phyloP scores from a whole-genome alignment of 2,888 invertebrate genomes.

The Strigamia crassipes region DNA sequence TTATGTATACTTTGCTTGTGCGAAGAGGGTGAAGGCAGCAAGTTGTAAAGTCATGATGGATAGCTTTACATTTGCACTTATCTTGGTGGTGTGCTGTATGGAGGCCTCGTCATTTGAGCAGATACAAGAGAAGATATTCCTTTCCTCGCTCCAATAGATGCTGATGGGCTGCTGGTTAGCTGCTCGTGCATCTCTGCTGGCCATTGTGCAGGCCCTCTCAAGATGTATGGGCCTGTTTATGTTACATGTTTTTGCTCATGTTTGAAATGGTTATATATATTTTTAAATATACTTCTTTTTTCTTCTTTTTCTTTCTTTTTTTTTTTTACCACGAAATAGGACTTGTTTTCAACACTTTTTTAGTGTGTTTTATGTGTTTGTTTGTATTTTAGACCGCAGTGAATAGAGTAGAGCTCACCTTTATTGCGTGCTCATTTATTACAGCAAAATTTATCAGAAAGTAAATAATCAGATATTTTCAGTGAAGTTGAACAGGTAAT shows the following conservation, averaged over 20 bases:
- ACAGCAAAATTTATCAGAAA: background rate
- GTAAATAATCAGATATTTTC: background rate
- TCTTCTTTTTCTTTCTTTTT: background rate
- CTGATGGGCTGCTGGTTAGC: conserved; percentile 21
- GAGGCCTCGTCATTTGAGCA: conserved; percentile 21
- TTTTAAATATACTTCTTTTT: background rate
- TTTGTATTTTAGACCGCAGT: background rate
- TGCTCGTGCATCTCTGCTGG: conserved; percentile 21
- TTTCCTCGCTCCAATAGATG: conserved; percentile 16
- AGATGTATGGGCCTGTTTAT: conserved; percentile 17
- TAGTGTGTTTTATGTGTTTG: background rate
- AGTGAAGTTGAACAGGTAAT: conserved; percentile 16
- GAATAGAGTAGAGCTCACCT: background rate
- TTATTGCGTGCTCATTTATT: conserved; percentile 5
- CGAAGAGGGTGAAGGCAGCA: conserved; percentile 21
- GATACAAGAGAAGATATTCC: conserved; percentile 21
- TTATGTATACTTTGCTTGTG: conserved; percentile 9
- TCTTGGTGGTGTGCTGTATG: conserved; percentile 16
- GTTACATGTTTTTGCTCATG: background rate
- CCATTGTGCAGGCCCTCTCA: conserved; percentile 11
- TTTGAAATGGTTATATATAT: background rate
- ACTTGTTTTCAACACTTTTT: background rate
- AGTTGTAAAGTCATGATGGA: conserved; percentile 21
- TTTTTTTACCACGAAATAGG: background rate
- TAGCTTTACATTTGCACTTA: conserved; percentile 21